phyloP scores from a whole-genome alignment of 1,140 invertebrate genomes.

The Trachymyrmex cornetzi region DNA sequence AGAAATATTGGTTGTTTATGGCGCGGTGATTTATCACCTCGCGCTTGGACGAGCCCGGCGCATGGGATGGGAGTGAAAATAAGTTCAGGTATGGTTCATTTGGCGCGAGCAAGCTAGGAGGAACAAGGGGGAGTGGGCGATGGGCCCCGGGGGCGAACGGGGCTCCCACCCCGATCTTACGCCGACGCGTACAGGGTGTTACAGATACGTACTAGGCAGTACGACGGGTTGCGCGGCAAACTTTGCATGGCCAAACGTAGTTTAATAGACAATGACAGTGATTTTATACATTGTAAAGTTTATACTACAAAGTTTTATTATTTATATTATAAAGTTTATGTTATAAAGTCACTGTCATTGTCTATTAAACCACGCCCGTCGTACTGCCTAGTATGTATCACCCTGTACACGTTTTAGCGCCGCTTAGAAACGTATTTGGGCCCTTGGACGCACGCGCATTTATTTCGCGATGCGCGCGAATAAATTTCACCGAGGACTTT shows the following conservation, averaged over 20 bases:
- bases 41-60: conserved; percentile 66
- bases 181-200: conserved; percentile 53
- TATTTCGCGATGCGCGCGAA: conserved; percentile 73
- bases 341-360: too few relatives aligned
- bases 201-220: too few relatives aligned
- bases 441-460: conserved; percentile 54
- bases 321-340: too few relatives aligned
- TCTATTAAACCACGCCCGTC: too few relatives aligned
- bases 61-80: conserved; percentile 73
- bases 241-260: too few relatives aligned
- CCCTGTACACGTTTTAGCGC: conserved; percentile 75
- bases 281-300: too few relatives aligned
- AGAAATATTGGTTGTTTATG: conserved; percentile 87
- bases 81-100: conserved; percentile 79
- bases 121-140: conserved; percentile 34
- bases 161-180: neutral
- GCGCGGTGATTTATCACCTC: conserved; percentile 86
- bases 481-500: conserved; percentile 67
- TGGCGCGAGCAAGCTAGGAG: conserved; percentile 43
- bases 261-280: too few relatives aligned
- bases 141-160: conserved; percentile 34
- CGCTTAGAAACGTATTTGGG: conserved; percentile 69
- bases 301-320: too few relatives aligned
- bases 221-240: too few relatives aligned
- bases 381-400: too few relatives aligned